A percentile compares a stretch with the other conserved stretches of the same genome.
These are phyloP conservation scores for Chrysemys picta DNA, from an alignment of 2,113 vertebrate species.

Conservation along the genomic window DNA sequence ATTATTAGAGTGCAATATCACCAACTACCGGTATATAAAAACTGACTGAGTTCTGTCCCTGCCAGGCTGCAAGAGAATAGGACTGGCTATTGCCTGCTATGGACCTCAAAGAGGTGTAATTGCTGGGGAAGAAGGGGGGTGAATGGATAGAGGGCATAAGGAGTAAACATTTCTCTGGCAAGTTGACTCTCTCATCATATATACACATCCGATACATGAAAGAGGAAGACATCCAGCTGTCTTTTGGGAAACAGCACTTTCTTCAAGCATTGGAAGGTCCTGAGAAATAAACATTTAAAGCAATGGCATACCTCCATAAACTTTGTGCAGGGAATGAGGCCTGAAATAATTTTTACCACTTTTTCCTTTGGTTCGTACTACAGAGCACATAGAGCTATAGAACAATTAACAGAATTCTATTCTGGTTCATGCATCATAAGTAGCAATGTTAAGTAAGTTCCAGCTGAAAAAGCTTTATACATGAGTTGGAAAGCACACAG, in stretches of 20 bases:
- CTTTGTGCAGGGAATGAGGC: neutral
- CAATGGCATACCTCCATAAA: neutral
- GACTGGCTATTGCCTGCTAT: neutral
- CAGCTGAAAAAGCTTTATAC: neutral
- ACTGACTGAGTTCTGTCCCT: neutral
- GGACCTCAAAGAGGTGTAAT: neutral
- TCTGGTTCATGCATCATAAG: neutral
- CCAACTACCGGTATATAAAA: neutral
- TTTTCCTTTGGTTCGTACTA: neutral
- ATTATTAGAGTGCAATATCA: neutral
- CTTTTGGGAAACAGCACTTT: fast-evolving
- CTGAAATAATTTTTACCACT: neutral
- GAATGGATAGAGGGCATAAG: neutral
- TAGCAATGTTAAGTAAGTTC: neutral
- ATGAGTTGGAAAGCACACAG: neutral
- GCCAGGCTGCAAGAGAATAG: neutral
- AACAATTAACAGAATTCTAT: neutral
- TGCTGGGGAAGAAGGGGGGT: neutral
- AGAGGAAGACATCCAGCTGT: neutral
- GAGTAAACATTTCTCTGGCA: neutral
- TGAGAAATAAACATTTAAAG: neutral
- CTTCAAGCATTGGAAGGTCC: neutral
- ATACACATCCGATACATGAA: neutral
- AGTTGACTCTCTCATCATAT: fast-evolving
- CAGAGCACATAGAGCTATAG: neutral